Percentiles rank a stretch among this genome's conserved stretches.
phyloP scores from a whole-genome alignment of 92 coral and sea anemone species.

The Hydrozoanthus gracilis region DNA sequence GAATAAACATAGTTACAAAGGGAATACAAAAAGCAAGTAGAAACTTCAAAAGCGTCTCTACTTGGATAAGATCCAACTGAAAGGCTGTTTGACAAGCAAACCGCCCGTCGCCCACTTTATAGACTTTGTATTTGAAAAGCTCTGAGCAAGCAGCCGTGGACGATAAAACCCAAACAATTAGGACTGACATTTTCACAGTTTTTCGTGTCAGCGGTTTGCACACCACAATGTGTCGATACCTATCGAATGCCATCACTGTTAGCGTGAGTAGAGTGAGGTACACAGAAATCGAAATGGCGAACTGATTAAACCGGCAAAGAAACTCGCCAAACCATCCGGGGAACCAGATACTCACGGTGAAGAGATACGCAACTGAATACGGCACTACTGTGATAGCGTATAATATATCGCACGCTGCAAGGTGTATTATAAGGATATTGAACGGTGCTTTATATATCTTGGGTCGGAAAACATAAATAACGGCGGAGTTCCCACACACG shows the following conservation, averaged over 20 bases:
- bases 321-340: conserved; percentile 9
- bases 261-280: background rate
- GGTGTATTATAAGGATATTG: conserved; percentile 26
- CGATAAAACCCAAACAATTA: background rate
- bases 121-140: conserved; percentile 5
- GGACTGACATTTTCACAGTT: background rate
- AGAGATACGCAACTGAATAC: background rate
- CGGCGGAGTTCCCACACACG: conserved; percentile 1
- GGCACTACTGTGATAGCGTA: conserved; percentile 24
- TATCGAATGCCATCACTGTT: conserved; percentile 26
- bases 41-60: conserved; percentile 12
- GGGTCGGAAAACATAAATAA: conserved; percentile 12
- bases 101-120: background rate
- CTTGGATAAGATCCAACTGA: background rate
- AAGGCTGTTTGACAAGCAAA: conserved; percentile 5
- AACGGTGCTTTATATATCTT: conserved; percentile 21
- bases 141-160: background rate
- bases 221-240: background rate
- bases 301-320: conserved; percentile 12
- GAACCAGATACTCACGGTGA: background rate
- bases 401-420: conserved; percentile 21
- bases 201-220: conserved; percentile 16
- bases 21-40: conserved; percentile 4
- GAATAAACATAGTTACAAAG: conserved; percentile 4
- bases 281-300: conserved; percentile 8